Base-by-base conservation (phyloP, 2,888 invertebrate genomes). In the Eurois occulta region DNA sequence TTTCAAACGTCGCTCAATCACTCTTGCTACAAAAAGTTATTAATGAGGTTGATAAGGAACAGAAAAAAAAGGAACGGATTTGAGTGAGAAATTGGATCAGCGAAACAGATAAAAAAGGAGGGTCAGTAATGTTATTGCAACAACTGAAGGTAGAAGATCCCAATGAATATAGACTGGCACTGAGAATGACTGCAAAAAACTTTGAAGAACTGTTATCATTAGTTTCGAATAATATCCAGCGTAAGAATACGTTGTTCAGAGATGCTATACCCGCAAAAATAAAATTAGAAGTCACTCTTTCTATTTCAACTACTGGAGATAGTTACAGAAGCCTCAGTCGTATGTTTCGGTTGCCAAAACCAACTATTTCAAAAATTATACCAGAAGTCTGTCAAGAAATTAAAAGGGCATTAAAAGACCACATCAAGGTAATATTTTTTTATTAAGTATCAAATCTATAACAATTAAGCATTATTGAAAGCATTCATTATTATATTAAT, bases 81-180 rank as follows among this genome's bases (percentile, higher is more conserved):
- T 85, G 85, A 84, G 79, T 86, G 58, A 85, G 81, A 78, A 79
- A 84, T 62, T 85, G 81, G 80, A 82, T 84, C 66, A 72, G 75
- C 78, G 79, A 84, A 75, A 86, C 82, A 84, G 77, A 81, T 84
- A 72, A 80, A 81, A 85, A 74, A 75, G 84, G 84, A 80, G 84
- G 82, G 66, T 80, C 84, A 78, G 81, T 21, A 75, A 66, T 86
- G 64, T 72, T 86, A 71, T 76, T 85, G 72, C 68, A 80, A 76
- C 83, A 86, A 77, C 76, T 85, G 79, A 80, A 76, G 72, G 11
- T 72, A 64, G 85, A 86, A 85, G 81, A 84, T 80, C 77, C 84
- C 64, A 65, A 24, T 72, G 78, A 84, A 80, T 86, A 81, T 73
- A 85, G 55, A 83, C 62, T 77, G 82, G 82, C 80, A 70, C 32